Evolutionary conservation across 1,140 invertebrate genomes (phyloP).

Genomic region (Drosophila parvula): DNA sequence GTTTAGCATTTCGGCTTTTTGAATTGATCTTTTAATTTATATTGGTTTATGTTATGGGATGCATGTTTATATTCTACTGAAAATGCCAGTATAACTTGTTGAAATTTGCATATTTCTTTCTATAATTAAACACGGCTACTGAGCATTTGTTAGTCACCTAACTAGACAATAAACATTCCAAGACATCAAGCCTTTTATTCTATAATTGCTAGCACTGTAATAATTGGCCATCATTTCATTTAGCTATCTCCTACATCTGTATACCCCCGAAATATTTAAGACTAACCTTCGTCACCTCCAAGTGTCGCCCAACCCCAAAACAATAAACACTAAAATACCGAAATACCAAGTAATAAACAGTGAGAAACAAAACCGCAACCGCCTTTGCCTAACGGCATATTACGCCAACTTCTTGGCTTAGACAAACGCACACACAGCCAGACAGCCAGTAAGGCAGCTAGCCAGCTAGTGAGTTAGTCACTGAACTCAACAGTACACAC

Average conservation of each 20-base stretch:
- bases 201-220: conserved; percentile 1
- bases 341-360: conserved; percentile 29
- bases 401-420: conserved; percentile 30
- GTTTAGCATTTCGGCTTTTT: not conserved
- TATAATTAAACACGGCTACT: not conserved
- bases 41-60: not conserved
- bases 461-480: conserved; percentile 30
- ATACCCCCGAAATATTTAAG: conserved; percentile 10
- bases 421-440: conserved; percentile 5
- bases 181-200: conserved; percentile 3
- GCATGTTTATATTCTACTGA: not conserved
- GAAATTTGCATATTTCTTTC: not conserved
- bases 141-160: not conserved
- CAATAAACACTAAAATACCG: conserved; percentile 34
- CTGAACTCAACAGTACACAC: conserved; percentile 27
- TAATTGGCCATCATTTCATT: conserved; percentile 16
- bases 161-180: not conserved
- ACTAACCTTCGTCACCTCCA: conserved; percentile 29
- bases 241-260: conserved; percentile 6
- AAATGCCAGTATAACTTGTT: not conserved
- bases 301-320: conserved; percentile 50
- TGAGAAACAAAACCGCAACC: conserved; percentile 19
- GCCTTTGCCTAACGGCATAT: conserved; percentile 47
- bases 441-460: not conserved
- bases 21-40: not conserved